Conservation (phyloP, 1,140 invertebrate species). For the Trichonephila clavipes region DNA sequence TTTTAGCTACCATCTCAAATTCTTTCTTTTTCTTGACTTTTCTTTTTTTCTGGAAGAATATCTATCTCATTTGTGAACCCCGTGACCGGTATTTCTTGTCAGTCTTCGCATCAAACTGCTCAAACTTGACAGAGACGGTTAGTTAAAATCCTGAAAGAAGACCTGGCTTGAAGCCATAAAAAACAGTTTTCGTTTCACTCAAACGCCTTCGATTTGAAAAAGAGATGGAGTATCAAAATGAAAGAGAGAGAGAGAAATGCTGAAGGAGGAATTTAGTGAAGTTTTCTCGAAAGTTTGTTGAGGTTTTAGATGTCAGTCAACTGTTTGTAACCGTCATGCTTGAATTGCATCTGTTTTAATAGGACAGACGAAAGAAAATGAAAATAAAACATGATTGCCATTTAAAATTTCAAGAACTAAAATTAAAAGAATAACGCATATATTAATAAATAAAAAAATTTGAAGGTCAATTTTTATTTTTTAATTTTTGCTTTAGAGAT, state of each 20-base stretch:
- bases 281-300: background rate
- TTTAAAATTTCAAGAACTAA: too few species aligned
- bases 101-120: background rate
- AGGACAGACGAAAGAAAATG: background rate
- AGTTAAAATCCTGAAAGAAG: conserved; percentile 48
- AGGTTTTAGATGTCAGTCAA: background rate
- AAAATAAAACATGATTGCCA: too few species aligned
- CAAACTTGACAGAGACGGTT: conserved; percentile 38
- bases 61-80: conserved; percentile 1
- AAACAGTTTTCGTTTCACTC: conserved; percentile 33
- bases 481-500: too few species aligned
- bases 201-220: conserved; percentile 32
- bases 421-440: too few species aligned
- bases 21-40: background rate
- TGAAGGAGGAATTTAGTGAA: conserved; percentile 31
- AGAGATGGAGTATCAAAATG: conserved; percentile 7
- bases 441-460: too few species aligned
- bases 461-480: too few species aligned
- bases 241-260: background rate
- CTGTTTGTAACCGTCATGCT: background rate
- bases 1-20: background rate
- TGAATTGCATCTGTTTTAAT: conserved; percentile 8
- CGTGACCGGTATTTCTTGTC: conserved; percentile 40
- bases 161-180: conserved; percentile 24
- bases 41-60: background rate